Percentiles rank a stretch among this genome's conserved stretches.
phyloP scores from a whole-genome alignment of 2,797 vertebrate genomes.

The Premnoplex brunnescens region DNA sequence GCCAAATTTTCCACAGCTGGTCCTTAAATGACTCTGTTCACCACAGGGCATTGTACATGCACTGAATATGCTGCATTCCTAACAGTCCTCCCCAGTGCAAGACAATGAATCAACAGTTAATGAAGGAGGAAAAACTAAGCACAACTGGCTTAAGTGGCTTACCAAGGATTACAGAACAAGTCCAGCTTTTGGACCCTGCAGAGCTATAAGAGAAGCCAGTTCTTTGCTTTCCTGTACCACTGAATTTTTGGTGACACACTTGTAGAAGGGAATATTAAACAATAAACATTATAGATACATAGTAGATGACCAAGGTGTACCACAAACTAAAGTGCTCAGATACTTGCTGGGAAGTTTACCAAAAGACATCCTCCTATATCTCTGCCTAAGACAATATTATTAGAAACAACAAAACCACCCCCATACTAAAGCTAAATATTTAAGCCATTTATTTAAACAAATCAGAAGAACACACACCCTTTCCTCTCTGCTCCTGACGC shows the following conservation, averaged over 20 bases:
- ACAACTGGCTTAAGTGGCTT: not conserved
- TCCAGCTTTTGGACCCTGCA: not conserved
- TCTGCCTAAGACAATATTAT: not conserved
- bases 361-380: not conserved
- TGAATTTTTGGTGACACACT: not conserved
- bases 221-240: not conserved
- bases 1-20: not conserved
- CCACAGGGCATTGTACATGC: not conserved
- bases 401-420: conserved; percentile 13
- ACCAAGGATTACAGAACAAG: not conserved
- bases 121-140: not conserved
- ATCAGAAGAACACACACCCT: not conserved
- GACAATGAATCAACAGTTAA: not conserved
- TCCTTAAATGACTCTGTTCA: not conserved
- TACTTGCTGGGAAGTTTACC: not conserved
- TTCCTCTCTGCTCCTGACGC: not conserved
- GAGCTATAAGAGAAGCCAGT: not conserved
- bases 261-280: not conserved
- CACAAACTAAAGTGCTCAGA: not conserved
- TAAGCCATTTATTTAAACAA: not conserved
- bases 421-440: conserved; percentile 1
- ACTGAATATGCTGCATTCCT: not conserved
- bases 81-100: not conserved
- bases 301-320: not conserved
- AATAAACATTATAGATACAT: not conserved